These are phyloP conservation scores for Pithys albifrons DNA, from an alignment of 2,113 vertebrate genomes.

Conservation along the genomic window DNA sequence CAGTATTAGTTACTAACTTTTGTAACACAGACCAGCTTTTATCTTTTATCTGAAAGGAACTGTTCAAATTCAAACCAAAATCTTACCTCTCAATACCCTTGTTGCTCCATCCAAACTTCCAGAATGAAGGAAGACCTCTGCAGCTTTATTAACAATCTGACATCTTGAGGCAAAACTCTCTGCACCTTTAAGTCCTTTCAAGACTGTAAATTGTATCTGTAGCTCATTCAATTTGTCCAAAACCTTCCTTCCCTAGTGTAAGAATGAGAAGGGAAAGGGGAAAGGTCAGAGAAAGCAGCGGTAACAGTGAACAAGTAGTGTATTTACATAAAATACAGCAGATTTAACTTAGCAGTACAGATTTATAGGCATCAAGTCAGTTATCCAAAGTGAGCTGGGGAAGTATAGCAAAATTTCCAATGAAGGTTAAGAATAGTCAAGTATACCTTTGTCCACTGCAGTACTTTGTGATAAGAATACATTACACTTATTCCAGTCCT, in stretches of 20 bases:
- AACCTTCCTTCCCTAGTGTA: constrained; percentile 83
- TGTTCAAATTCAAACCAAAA: not conserved
- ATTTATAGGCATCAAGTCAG: not conserved
- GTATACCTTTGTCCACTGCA: constrained; percentile 90
- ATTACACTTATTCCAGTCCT: constrained; percentile 89
- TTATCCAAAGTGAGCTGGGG: not conserved
- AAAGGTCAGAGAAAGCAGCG: not conserved
- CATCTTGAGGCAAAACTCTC: constrained; percentile 82
- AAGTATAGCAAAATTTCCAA: not conserved
- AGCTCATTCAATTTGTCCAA: constrained; percentile 79
- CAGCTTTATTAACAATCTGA: constrained; percentile 85
- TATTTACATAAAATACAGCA: not conserved
- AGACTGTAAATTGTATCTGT: constrained; percentile 80
- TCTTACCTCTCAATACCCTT: constrained; percentile 84
- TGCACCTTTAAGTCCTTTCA: constrained; percentile 84
- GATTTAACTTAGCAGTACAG: not conserved
- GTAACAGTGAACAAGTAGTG: not conserved
- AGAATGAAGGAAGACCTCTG: constrained; percentile 87
- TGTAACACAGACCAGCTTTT: not conserved
- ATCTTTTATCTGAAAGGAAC: not conserved
- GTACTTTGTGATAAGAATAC: constrained; percentile 83
- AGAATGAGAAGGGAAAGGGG: not conserved
- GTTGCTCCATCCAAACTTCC: constrained; percentile 84
- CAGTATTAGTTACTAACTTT: not conserved
- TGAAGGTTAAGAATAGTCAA: not conserved